A percentile compares a stretch with the other conserved stretches of the same genome.
Evolutionary conservation across 2,888 invertebrate genomes (phyloP).

Genomic region (Synanthedon vespiformis): DNA sequence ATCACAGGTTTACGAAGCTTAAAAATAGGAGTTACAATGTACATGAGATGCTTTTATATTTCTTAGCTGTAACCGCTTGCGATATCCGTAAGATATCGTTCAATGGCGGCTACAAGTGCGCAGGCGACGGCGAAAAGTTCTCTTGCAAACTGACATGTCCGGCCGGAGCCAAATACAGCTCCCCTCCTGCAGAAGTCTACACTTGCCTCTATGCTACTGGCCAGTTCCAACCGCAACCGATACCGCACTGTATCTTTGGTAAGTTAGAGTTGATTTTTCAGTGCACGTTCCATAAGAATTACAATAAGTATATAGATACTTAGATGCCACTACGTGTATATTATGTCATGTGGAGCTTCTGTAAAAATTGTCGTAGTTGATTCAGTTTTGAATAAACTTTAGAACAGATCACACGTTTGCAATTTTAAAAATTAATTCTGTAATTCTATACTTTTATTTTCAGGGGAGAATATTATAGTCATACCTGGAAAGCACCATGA

Average conservation of each 20-base stretch:
- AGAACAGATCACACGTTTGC: not conserved
- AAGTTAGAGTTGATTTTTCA: slow-evolving; percentile 15
- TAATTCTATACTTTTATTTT: slow-evolving; percentile 10
- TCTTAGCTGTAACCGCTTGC: slow-evolving; percentile 70
- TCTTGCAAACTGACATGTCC: slow-evolving; percentile 79
- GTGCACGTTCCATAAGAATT: too few species aligned
- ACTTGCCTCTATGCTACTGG: slow-evolving; percentile 76
- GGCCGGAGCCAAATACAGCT: slow-evolving; percentile 71
- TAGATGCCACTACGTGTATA: too few species aligned
- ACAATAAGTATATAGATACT: too few species aligned
- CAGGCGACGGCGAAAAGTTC: slow-evolving; percentile 70
- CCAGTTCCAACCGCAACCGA: slow-evolving; percentile 73
- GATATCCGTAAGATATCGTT: slow-evolving; percentile 74
- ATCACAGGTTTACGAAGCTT: not conserved
- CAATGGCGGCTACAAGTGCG: slow-evolving; percentile 82
- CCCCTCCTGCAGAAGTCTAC: slow-evolving; percentile 72
- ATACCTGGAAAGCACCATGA: slow-evolving; percentile 27
- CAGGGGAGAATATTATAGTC: slow-evolving; percentile 43
- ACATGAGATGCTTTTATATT: slow-evolving; percentile 8
- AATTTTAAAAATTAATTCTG: not conserved
- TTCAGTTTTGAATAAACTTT: too few species aligned
- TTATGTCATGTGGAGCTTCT: too few species aligned
- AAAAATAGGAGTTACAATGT: not conserved
- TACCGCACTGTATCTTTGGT: slow-evolving; percentile 81
- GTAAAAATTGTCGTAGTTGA: too few species aligned